Conservation (phyloP, 2,888 invertebrate species). For the Metalampra italica region DNA sequence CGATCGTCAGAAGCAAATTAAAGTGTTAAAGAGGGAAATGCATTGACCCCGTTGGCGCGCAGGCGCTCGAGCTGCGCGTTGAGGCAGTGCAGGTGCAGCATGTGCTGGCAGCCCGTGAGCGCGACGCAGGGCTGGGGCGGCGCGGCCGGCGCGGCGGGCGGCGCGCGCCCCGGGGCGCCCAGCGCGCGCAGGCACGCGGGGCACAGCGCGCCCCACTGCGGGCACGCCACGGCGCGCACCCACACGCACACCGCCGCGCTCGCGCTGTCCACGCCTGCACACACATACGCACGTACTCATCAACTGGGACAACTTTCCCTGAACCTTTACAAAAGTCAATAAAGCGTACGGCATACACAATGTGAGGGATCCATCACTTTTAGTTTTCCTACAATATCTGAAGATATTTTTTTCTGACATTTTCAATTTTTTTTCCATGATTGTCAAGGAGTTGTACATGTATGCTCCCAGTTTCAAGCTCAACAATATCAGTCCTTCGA, state of each 20-base stretch:
- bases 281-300: neutral
- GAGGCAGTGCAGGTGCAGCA: slow-evolving; percentile 89
- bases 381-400: no score
- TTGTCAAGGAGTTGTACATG: no score
- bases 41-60: slow-evolving; percentile 7
- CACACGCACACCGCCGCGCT: slow-evolving; percentile 41
- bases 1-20: no score
- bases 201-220: slow-evolving; percentile 83
- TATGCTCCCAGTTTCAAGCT: no score
- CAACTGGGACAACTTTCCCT: neutral
- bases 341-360: no score
- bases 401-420: no score
- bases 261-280: slow-evolving; percentile 19
- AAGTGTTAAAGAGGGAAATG: no score
- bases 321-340: no score
- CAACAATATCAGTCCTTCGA: no score
- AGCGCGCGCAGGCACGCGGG: slow-evolving; percentile 85
- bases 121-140: slow-evolving; percentile 80
- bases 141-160: slow-evolving; percentile 80
- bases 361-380: no score
- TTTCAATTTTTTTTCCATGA: no score
- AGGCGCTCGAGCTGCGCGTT: slow-evolving; percentile 80
- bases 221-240: slow-evolving; percentile 83
- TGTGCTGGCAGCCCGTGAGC: slow-evolving; percentile 87
- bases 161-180: slow-evolving; percentile 79